Evolutionary conservation across 2,797 vertebrate species (phyloP).

Genomic region (Zenarchopterus dispar): DNA sequence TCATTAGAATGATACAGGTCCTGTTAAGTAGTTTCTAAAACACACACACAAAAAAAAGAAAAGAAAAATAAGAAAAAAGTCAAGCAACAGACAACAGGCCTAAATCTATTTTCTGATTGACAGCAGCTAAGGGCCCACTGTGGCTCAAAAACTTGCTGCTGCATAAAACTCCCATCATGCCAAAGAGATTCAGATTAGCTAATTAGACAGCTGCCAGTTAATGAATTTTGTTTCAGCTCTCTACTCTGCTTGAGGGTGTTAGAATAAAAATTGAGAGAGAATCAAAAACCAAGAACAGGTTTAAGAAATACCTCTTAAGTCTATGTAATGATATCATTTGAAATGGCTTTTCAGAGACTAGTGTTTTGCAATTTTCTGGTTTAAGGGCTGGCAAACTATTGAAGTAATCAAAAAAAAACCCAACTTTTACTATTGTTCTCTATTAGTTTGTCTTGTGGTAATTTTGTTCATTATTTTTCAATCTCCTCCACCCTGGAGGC

Average conservation of each 20-base stretch:
- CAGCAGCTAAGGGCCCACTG: constrained; percentile 33
- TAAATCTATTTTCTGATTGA: constrained; percentile 22
- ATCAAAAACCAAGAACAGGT: background rate
- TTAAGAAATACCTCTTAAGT: constrained; percentile 11
- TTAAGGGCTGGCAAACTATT: constrained; percentile 18
- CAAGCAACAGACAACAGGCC: constrained; percentile 19
- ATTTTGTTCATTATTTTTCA: constrained; percentile 35
- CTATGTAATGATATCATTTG: constrained; percentile 14
- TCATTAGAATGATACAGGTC: constrained; percentile 20
- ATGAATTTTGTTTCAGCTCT: background rate
- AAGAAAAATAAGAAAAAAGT: constrained; percentile 4
- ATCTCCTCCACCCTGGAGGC: background rate
- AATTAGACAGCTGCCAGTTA: constrained; percentile 39
- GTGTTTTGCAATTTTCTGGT: constrained; percentile 19
- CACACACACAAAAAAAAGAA: constrained; percentile 12
- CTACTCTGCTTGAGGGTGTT: background rate
- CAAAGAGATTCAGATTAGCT: constrained; percentile 26
- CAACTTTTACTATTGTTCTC: constrained; percentile 1
- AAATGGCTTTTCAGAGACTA: background rate
- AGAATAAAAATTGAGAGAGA: constrained; percentile 5
- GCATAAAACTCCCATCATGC: constrained; percentile 16
- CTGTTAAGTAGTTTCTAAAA: constrained; percentile 15
- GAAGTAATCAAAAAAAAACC: constrained; percentile 22
- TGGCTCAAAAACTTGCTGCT: constrained; percentile 18
- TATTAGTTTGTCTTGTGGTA: constrained; percentile 32